Percentiles rank a stretch among this genome's conserved stretches.
Conservation (phyloP, 92 coral and sea anemone genomes). For the Plumapathes pennacea region DNA sequence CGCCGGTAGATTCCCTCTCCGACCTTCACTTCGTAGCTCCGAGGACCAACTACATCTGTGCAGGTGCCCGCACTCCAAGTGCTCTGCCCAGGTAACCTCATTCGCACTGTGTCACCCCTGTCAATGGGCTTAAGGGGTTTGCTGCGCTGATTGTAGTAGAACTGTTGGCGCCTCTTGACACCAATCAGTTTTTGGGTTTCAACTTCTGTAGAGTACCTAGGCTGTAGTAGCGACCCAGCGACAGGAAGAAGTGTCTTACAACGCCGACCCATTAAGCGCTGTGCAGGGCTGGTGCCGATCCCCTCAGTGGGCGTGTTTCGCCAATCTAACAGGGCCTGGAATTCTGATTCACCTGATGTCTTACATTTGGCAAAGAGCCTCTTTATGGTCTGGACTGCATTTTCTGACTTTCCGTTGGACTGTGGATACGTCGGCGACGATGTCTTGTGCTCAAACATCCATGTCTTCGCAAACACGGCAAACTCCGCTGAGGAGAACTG, state of each 20-base stretch:
- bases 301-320: conserved; percentile 38
- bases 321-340: conserved; percentile 21
- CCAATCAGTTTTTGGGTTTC: neutral
- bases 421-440: conserved; percentile 15
- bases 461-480: neutral
- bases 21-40: conserved; percentile 30
- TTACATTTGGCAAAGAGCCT: conserved; percentile 12
- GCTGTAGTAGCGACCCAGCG: conserved; percentile 11
- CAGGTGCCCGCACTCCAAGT: conserved; percentile 18
- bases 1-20: conserved; percentile 36
- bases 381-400: conserved; percentile 25
- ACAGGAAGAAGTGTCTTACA: conserved; percentile 31
- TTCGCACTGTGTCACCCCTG: conserved; percentile 11
- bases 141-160: conserved; percentile 11
- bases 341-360: conserved; percentile 7
- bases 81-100: conserved; percentile 25
- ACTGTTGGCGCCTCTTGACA: conserved; percentile 4
- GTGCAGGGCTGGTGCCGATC: conserved; percentile 26
- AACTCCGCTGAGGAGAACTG: conserved; percentile 31
- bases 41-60: conserved; percentile 3
- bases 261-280: conserved; percentile 16
- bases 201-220: conserved; percentile 9
- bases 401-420: conserved; percentile 28
- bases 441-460: neutral
- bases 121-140: neutral